A percentile compares a stretch with the other conserved stretches of the same genome.
These are phyloP conservation scores for Glareola pratincola DNA, from an alignment of 2,113 vertebrate species.

Conservation along the genomic window DNA sequence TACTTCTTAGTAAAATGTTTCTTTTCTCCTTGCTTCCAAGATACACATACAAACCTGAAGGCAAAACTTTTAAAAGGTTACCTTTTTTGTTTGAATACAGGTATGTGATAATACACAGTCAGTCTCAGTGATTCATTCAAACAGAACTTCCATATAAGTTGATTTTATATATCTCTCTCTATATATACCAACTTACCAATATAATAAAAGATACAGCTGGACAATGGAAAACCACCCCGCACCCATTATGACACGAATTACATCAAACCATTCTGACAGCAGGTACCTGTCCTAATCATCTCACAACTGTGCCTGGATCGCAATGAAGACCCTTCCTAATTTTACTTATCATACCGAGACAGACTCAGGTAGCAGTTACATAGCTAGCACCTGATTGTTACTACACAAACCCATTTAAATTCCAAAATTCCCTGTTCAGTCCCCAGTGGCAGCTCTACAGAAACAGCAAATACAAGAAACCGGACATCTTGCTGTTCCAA, in stretches of 20 bases:
- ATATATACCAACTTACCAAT: background rate
- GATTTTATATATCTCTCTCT: background rate
- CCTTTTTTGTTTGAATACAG: background rate
- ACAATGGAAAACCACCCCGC: background rate
- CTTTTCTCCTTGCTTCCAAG: background rate
- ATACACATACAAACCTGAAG: background rate
- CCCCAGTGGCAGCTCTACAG: background rate
- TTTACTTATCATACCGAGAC: rapidly evolving
- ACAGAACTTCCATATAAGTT: background rate
- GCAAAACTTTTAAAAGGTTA: background rate
- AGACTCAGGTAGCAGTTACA: background rate
- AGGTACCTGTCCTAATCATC: background rate
- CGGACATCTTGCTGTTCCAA: background rate
- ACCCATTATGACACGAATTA: rapidly evolving
- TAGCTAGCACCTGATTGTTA: background rate
- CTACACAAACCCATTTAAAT: background rate
- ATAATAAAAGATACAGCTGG: background rate
- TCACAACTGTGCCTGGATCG: background rate
- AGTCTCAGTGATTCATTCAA: background rate
- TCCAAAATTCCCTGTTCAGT: background rate
- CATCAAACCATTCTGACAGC: background rate
- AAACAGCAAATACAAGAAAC: background rate
- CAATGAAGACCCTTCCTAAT: background rate
- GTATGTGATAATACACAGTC: background rate
- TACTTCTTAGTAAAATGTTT: background rate